Conservation (phyloP, 2,113 vertebrate genomes). For the Macquaria australasica region DNA sequence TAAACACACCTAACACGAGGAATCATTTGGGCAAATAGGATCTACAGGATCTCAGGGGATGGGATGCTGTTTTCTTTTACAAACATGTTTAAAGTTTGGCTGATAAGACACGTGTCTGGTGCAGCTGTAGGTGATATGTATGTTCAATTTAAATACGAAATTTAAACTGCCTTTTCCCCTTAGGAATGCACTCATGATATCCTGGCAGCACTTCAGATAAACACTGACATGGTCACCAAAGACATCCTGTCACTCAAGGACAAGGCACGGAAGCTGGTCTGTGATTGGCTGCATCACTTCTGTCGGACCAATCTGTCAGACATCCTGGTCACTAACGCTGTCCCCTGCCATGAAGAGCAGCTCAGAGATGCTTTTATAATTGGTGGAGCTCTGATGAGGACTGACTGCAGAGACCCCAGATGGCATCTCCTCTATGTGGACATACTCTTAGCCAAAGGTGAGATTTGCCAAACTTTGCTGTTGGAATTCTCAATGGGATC, state of each 20-base stretch:
- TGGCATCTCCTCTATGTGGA: conserved; percentile 89
- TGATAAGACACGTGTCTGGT: neutral
- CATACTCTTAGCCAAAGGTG: conserved; percentile 87
- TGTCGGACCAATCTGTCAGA: conserved; percentile 82
- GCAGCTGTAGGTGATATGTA: neutral
- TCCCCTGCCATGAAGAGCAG: conserved; percentile 70
- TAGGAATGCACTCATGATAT: conserved; percentile 92
- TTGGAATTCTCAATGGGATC: neutral
- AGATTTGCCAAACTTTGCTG: conserved; percentile 13
- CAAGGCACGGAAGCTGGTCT: conserved; percentile 82
- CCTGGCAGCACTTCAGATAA: conserved; percentile 84
- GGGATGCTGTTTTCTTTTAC: neutral
- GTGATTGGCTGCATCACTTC: conserved; percentile 87
- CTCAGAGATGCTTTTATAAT: conserved; percentile 82
- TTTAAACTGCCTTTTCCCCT: neutral
- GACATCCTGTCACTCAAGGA: conserved; percentile 89
- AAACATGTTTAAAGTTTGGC: neutral
- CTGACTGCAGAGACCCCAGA: conserved; percentile 78
- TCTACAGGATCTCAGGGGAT: neutral
- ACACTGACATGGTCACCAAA: conserved; percentile 78
- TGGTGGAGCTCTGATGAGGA: conserved; percentile 83
- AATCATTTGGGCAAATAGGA: neutral
- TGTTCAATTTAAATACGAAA: neutral
- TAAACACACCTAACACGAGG: neutral
- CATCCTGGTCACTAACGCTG: conserved; percentile 50